These are phyloP conservation scores for Pseudonaja textilis DNA, from an alignment of 2,113 vertebrate species.

Conservation along the genomic window DNA sequence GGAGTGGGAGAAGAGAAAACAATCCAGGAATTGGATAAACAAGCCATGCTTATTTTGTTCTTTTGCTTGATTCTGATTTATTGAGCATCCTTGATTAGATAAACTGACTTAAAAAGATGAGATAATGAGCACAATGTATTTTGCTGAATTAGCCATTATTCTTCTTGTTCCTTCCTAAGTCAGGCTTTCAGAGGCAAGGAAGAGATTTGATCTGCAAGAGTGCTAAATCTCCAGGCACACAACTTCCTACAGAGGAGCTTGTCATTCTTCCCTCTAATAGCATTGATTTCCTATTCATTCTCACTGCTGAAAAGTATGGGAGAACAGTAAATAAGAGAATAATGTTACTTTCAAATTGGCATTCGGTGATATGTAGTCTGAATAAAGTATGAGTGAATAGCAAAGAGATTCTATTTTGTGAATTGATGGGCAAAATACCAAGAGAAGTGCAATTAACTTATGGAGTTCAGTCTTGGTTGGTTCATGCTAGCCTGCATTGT, in stretches of 20 bases:
- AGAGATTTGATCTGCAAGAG: constrained; percentile 33
- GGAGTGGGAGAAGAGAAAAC: neutral
- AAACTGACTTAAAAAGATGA: neutral
- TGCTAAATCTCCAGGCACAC: constrained; percentile 39
- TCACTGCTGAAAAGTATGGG: constrained; percentile 54
- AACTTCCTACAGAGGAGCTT: constrained; percentile 55
- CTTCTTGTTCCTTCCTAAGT: constrained; percentile 25
- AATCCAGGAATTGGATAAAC: neutral
- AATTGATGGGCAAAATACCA: constrained; percentile 36
- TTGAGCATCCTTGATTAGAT: neutral
- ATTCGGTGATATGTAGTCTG: constrained; percentile 53
- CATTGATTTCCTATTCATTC: constrained; percentile 69
- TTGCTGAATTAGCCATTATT: constrained; percentile 8
- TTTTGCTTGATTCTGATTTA: neutral
- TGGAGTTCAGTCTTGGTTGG: constrained; percentile 13
- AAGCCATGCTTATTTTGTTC: neutral
- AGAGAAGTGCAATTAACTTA: constrained; percentile 29
- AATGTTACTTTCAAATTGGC: constrained; percentile 62
- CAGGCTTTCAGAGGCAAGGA: constrained; percentile 2
- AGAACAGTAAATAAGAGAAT: constrained; percentile 68
- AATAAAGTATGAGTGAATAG: constrained; percentile 52
- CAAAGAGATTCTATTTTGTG: constrained; percentile 35
- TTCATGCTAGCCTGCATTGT: neutral
- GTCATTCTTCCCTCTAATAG: constrained; percentile 65
- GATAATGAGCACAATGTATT: constrained; percentile 15